phyloP scores from a whole-genome alignment of 2,888 invertebrate genomes.

The Clunio marinus region DNA sequence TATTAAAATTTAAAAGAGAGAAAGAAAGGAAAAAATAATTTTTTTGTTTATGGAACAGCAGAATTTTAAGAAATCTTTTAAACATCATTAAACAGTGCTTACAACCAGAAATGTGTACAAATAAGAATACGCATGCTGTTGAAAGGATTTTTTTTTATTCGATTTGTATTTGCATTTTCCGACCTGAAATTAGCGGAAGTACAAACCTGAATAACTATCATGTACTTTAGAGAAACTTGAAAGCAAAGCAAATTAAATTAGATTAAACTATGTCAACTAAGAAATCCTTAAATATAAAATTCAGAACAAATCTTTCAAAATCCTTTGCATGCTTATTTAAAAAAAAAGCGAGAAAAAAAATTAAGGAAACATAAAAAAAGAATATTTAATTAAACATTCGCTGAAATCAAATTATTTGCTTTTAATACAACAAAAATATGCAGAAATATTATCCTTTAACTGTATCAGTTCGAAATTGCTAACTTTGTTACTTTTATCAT shows the following conservation, averaged over 20 bases:
- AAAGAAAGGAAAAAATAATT: not conserved
- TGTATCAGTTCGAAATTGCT: slow-evolving; percentile 34
- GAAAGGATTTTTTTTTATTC: slow-evolving; percentile 8
- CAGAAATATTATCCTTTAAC: slow-evolving; percentile 4
- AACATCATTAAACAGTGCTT: not conserved
- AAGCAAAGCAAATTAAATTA: not conserved
- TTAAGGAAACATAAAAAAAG: too few relatives aligned
- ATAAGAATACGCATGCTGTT: not conserved
- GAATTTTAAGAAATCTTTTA: not conserved
- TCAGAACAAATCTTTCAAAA: not conserved
- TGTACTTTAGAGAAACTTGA: slow-evolving; percentile 7
- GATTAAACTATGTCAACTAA: too few relatives aligned
- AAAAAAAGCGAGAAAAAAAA: too few relatives aligned
- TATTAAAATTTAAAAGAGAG: slow-evolving; percentile 10
- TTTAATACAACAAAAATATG: not conserved
- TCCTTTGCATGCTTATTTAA: not conserved
- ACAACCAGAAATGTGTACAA: slow-evolving; percentile 20
- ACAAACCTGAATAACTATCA: slow-evolving; percentile 20
- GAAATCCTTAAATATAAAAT: too few relatives aligned
- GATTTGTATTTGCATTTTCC: not conserved
- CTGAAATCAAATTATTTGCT: not conserved
- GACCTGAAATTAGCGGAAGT: slow-evolving; percentile 3
- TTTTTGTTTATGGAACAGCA: not conserved
- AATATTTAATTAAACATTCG: not conserved
- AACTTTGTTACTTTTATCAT: not conserved